Evolutionary conservation across 92 coral and sea anemone genomes (phyloP).

Genomic region (Palythoa grandis): DNA sequence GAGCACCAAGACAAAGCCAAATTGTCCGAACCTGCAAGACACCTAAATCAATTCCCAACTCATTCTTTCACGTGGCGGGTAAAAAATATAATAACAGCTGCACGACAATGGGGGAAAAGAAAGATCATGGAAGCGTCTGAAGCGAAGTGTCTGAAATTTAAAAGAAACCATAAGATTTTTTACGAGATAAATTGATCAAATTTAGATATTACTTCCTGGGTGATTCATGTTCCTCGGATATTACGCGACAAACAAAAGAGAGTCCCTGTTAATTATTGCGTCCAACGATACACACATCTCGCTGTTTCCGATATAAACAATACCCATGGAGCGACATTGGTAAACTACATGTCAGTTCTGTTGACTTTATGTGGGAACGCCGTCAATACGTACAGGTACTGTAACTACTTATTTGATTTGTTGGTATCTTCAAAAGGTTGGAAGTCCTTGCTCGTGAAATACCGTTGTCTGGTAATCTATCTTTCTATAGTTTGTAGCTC

Average conservation of each 20-base stretch:
- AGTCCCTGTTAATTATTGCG: not conserved
- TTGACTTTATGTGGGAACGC: slow-evolving; percentile 38
- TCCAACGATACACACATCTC: slow-evolving; percentile 23
- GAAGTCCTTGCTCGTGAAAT: not conserved
- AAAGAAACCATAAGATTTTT: no score
- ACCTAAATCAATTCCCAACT: no score
- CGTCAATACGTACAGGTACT: slow-evolving; percentile 17
- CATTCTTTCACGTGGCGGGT: no score
- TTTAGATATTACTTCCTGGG: slow-evolving; percentile 29
- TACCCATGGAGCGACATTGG: not conserved
- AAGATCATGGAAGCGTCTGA: no score
- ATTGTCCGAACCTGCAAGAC: no score
- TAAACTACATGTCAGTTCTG: slow-evolving; percentile 5
- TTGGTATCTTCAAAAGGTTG: not conserved
- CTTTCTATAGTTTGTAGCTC: not conserved
- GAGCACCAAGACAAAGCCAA: no score
- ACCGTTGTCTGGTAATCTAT: not conserved
- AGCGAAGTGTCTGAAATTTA: no score
- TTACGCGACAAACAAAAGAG: slow-evolving; percentile 12
- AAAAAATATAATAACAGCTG: no score
- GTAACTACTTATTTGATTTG: slow-evolving; percentile 5
- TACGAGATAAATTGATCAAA: not conserved
- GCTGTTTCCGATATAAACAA: slow-evolving; percentile 20
- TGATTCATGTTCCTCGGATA: slow-evolving; percentile 1
- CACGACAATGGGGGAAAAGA: no score